Conservation (phyloP, 2,888 invertebrate genomes). For the Orchesella flavescens region DNA sequence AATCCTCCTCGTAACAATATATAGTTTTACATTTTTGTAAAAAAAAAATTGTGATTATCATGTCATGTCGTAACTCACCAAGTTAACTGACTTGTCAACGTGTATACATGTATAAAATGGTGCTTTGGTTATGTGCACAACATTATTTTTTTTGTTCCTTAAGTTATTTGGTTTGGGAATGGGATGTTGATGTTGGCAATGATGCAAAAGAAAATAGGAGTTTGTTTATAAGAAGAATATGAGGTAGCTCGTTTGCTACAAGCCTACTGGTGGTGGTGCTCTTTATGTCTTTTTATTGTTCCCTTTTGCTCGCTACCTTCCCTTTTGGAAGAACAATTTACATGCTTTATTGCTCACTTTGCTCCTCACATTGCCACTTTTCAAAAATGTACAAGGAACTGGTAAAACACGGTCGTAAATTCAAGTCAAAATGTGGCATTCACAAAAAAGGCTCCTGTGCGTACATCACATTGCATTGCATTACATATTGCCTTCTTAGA, state of each 20-base stretch:
- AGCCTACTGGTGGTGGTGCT: background rate
- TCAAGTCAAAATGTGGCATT: conserved; percentile 35
- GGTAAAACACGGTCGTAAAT: conserved; percentile 62
- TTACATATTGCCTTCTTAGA: too few relatives aligned
- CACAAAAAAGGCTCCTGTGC: too few relatives aligned
- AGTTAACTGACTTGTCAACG: conserved; percentile 46
- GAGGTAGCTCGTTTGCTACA: conserved; percentile 41
- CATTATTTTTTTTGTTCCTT: background rate
- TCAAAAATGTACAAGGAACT: conserved; percentile 16
- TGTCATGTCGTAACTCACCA: conserved; percentile 53
- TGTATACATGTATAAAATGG: conserved; percentile 16
- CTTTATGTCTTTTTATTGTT: conserved; percentile 13
- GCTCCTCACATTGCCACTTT: conserved; percentile 39
- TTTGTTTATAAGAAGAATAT: conserved; percentile 12
- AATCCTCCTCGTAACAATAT: conserved; percentile 1
- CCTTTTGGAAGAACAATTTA: conserved; percentile 30
- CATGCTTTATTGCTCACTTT: conserved; percentile 53
- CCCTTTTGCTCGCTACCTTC: conserved; percentile 15
- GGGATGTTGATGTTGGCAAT: background rate
- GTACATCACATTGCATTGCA: too few relatives aligned
- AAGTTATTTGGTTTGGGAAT: background rate
- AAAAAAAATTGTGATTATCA: conserved; percentile 51
- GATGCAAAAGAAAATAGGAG: background rate
- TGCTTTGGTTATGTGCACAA: background rate
- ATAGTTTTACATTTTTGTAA: background rate